Conservation (phyloP, 2,888 invertebrate species). For the Lamellibrachia satsuma region DNA sequence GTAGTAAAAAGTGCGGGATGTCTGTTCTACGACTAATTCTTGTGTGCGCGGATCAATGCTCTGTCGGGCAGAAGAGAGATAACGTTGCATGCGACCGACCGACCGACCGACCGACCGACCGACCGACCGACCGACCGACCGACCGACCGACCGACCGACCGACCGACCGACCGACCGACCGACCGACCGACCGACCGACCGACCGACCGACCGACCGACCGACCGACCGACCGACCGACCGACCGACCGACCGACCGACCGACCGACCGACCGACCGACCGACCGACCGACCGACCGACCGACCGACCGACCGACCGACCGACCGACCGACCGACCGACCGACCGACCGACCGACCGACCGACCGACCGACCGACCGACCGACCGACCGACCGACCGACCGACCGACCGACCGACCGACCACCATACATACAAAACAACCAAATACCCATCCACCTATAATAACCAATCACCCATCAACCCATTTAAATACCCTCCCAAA, state of each 20-base stretch:
- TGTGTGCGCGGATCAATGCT: slow-evolving; percentile 32
- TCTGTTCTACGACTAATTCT: slow-evolving; percentile 43
- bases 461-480: background rate
- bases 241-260: background rate
- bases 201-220: background rate
- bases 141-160: background rate
- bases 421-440: background rate
- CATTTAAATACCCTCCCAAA: background rate
- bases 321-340: background rate
- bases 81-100: background rate
- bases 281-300: background rate
- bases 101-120: background rate
- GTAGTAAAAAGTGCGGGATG: slow-evolving; percentile 78
- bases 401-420: background rate
- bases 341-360: background rate
- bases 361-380: background rate
- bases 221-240: background rate
- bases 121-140: background rate
- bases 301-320: background rate
- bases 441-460: background rate
- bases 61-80: background rate
- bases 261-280: background rate
- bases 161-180: background rate
- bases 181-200: background rate
- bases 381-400: background rate